These are phyloP conservation scores for Amblyopsis rosae DNA, from an alignment of 2,113 vertebrate species.

Conservation along the genomic window DNA sequence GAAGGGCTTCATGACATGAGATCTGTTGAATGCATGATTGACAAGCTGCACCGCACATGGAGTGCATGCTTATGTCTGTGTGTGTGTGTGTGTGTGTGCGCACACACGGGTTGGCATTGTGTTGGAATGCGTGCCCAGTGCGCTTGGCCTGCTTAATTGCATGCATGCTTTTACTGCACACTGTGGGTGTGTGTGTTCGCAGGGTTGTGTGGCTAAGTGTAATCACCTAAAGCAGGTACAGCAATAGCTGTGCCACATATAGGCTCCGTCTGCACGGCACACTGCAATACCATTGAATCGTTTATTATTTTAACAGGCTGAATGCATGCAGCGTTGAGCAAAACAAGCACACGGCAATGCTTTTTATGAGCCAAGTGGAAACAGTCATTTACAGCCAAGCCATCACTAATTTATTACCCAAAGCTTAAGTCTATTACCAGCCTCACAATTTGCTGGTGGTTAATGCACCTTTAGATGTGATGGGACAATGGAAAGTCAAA, in stretches of 20 bases:
- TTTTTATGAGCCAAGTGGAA: slow-evolving; percentile 76
- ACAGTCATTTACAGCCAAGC: slow-evolving; percentile 74
- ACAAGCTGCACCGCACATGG: slow-evolving; percentile 4
- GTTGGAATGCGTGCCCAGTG: no score
- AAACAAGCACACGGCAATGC: slow-evolving; percentile 72
- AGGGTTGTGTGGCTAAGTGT: neutral
- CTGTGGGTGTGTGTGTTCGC: neutral
- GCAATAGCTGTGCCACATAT: slow-evolving; percentile 37
- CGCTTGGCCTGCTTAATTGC: neutral
- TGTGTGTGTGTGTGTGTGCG: slow-evolving; percentile 14
- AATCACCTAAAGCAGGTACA: slow-evolving; percentile 18
- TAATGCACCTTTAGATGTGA: slow-evolving; percentile 51
- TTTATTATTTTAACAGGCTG: slow-evolving; percentile 72
- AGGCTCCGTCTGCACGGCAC: slow-evolving; percentile 49
- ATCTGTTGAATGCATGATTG: slow-evolving; percentile 1
- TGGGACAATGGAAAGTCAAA: slow-evolving; percentile 52
- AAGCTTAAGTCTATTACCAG: slow-evolving; percentile 53
- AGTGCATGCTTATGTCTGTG: neutral
- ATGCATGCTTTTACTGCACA: neutral
- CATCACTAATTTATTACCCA: slow-evolving; percentile 67
- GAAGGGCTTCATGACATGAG: slow-evolving; percentile 6
- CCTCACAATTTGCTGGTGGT: slow-evolving; percentile 55
- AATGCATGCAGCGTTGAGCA: slow-evolving; percentile 62
- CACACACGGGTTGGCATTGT: neutral
- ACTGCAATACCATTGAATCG: slow-evolving; percentile 50